Conservation (phyloP, 2,797 vertebrate genomes). For the Sternarchorhynchus goeldii region DNA sequence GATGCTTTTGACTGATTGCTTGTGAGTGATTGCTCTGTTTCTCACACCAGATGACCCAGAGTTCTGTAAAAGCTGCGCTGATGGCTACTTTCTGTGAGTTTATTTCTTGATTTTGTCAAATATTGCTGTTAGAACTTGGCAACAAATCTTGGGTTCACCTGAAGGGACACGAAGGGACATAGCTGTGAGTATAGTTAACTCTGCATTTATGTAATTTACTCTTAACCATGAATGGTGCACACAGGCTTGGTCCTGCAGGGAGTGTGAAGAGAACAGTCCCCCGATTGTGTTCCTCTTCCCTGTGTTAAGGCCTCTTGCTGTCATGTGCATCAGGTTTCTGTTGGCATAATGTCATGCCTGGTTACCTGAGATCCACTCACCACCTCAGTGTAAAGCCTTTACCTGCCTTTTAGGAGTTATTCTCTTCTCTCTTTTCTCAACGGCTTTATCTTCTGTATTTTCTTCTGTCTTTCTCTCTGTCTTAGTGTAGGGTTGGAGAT, state of each 20-base stretch:
- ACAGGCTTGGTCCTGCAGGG: constrained; percentile 37
- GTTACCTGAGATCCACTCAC: constrained; percentile 68
- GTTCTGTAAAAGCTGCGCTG: constrained; percentile 75
- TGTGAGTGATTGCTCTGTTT: constrained; percentile 40
- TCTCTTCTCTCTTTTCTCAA: constrained; percentile 9
- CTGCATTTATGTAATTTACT: constrained; percentile 35
- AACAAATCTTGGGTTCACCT: too few relatives aligned
- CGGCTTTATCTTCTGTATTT: constrained; percentile 6
- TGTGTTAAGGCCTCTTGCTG: constrained; percentile 62
- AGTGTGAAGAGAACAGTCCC: constrained; percentile 66
- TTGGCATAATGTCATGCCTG: constrained; percentile 55
- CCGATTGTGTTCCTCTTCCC: constrained; percentile 65
- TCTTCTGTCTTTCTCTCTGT: constrained; percentile 10
- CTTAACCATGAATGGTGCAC: constrained; percentile 23
- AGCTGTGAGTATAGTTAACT: background rate
- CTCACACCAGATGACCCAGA: constrained; percentile 71
- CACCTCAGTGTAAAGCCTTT: constrained; percentile 44
- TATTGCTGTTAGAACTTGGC: background rate
- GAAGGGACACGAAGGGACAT: too few relatives aligned
- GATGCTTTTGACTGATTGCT: background rate
- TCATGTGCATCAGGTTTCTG: constrained; percentile 72
- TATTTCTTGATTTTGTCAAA: constrained; percentile 9
- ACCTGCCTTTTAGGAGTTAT: constrained; percentile 49
- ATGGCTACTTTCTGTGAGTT: constrained; percentile 80
- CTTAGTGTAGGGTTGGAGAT: constrained; percentile 3